A percentile compares a stretch with the other conserved stretches of the same genome.
Conservation (phyloP, 2,888 invertebrate genomes). For the Argyra leucocephala region DNA sequence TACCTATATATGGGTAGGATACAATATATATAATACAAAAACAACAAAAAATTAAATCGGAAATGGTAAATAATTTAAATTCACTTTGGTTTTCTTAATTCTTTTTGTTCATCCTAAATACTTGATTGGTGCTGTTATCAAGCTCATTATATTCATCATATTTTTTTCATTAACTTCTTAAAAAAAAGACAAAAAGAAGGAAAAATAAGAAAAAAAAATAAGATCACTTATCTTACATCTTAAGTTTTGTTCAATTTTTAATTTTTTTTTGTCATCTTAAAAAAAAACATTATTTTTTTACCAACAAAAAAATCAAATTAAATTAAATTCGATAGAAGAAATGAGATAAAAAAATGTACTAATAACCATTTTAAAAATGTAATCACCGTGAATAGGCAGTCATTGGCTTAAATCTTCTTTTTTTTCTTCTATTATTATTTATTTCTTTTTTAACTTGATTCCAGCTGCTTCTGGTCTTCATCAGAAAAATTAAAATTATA, state of each 20-base stretch:
- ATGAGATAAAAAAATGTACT: not conserved
- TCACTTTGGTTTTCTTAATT: not conserved
- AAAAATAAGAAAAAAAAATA: not conserved
- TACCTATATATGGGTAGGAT: too few relatives aligned
- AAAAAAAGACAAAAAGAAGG: not conserved
- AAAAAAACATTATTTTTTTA: not conserved
- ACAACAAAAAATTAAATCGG: not conserved
- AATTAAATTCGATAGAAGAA: not conserved
- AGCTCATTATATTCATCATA: not conserved
- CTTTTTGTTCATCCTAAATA: not conserved
- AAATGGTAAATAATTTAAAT: not conserved
- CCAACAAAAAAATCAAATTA: not conserved
- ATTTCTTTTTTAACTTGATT: not conserved
- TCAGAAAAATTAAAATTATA: not conserved
- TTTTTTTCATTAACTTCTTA: not conserved
- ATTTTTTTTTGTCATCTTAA: not conserved
- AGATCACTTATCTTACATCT: not conserved
- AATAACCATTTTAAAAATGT: not conserved
- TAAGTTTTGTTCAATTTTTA: too few relatives aligned
- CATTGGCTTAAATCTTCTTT: not conserved
- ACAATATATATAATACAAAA: too few relatives aligned
- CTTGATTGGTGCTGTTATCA: conserved; percentile 2
- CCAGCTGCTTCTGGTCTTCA: conserved; percentile 4
- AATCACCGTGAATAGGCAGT: conserved; percentile 4
- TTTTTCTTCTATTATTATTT: not conserved